Evolutionary conservation across 1,140 invertebrate species (phyloP), one percentile per base, ranked within the genome.

Genomic region (Ips typographus): DNA sequence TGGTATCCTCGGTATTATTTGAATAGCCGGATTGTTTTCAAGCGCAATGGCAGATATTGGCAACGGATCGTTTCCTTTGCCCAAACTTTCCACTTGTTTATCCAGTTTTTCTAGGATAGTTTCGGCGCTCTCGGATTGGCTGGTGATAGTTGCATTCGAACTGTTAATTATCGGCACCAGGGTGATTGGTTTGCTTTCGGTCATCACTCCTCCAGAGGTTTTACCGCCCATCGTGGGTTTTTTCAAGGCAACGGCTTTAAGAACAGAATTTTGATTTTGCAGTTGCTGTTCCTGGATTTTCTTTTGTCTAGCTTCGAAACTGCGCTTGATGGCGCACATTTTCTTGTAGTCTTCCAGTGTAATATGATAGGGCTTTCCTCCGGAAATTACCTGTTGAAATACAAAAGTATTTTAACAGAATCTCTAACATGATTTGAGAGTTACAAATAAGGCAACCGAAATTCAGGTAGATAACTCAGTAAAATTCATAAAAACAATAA

Each of bases 331-430:
- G 22, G 87, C 83, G 74, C 87, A 89, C 87, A 89, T 88, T 70
- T 86, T 87, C 74, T 89, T 88, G 80, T 89, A 89, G 74, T 89
- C 88, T 64, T 88, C 85, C 40, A 89, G 82, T 5, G 87, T 87
- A 61, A 89, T 89, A 77, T 88, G 86, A 74, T 88, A 89, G 1
- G 87, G 85, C 74, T 86, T 87, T 4, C 87, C 87, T 3, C 85
- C 84, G 3, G 86, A 88, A 72, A 87, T 84, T 7, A 89, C 87
- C 75, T 88, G 85, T 73, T 69, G 55, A 36, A 61, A 51, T 41
- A 22, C 22, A 63, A 68, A 40, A 3, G 37, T 22, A 22, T 22
- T 22, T 22, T 22, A 22, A 22, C 22, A 22, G 22, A 22, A 22
- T 22, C 22, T 22, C 22, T 22, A 22, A 55, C 5, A 49, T 1